Evolutionary conservation across 2,888 invertebrate genomes (phyloP).

Genomic region (Noctua janthe): DNA sequence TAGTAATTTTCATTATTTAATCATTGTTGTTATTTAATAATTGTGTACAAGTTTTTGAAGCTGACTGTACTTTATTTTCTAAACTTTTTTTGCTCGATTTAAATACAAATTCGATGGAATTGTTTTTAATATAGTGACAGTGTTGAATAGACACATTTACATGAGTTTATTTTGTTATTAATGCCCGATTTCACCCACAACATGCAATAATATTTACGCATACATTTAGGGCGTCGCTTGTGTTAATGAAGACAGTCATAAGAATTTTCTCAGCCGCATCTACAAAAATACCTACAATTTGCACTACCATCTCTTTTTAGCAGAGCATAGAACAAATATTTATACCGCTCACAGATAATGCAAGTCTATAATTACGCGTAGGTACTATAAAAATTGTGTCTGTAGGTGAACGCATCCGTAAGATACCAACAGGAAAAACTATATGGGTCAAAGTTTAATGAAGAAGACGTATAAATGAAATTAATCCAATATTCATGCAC

Average conservation of each 20-base stretch:
- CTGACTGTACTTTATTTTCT: not conserved
- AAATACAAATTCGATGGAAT: no score
- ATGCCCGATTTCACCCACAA: not conserved
- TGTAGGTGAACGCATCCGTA: not conserved
- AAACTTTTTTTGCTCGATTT: not conserved
- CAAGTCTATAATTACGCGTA: not conserved
- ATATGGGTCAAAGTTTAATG: not conserved
- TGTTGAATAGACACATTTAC: not conserved
- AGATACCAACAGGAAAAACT: constrained; percentile 23
- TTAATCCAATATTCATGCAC: not conserved
- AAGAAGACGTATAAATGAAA: not conserved
- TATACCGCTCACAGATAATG: not conserved
- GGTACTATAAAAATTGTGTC: not conserved
- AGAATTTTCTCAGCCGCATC: not conserved
- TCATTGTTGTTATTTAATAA: not conserved
- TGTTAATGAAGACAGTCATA: not conserved
- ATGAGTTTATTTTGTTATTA: not conserved
- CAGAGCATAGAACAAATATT: not conserved
- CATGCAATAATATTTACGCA: not conserved
- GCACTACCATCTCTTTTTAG: not conserved
- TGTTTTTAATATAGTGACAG: not conserved
- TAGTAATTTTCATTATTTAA: not conserved
- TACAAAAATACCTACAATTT: not conserved
- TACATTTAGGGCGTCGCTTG: not conserved
- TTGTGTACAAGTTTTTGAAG: not conserved